phyloP scores from a whole-genome alignment of 2,113 vertebrate genomes.

The Thamnaconus septentrionalis region DNA sequence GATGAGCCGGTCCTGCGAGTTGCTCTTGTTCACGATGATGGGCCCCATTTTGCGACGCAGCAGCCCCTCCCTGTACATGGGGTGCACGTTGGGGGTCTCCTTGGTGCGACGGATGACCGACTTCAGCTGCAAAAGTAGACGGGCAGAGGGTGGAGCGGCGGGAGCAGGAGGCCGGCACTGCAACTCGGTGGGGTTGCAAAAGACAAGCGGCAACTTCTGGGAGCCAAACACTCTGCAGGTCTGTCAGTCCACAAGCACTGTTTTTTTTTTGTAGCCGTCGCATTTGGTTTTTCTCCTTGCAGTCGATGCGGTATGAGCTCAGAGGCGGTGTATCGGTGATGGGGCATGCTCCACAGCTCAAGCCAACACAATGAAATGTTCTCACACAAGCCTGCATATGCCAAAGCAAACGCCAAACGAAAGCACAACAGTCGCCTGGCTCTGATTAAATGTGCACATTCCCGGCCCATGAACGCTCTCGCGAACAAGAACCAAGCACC shows the following conservation, averaged over 20 bases:
- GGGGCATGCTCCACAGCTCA: conserved; percentile 42
- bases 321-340: not conserved
- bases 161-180: conserved; percentile 26
- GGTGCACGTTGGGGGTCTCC: conserved; percentile 90
- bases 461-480: not conserved
- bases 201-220: conserved; percentile 20
- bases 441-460: not conserved
- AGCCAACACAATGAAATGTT: conserved; percentile 18
- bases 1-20: conserved; percentile 88
- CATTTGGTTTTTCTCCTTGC: too few relatives aligned
- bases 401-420: conserved; percentile 28
- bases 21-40: conserved; percentile 86
- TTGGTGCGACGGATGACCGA: conserved; percentile 96
- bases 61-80: conserved; percentile 89
- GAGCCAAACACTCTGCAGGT: conserved; percentile 18
- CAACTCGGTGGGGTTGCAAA: conserved; percentile 23
- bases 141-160: conserved; percentile 35
- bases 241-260: conserved; percentile 17
- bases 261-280: too few relatives aligned
- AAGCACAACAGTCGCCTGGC: not conserved
- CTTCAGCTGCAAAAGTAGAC: conserved; percentile 82
- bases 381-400: conserved; percentile 31
- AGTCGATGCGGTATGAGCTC: too few relatives aligned
- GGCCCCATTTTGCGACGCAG: conserved; percentile 88
- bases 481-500: not conserved